Evolutionary conservation across 2,113 vertebrate species (phyloP), one percentile per base, ranked within the genome.

Genomic region (Mungos mungo): DNA sequence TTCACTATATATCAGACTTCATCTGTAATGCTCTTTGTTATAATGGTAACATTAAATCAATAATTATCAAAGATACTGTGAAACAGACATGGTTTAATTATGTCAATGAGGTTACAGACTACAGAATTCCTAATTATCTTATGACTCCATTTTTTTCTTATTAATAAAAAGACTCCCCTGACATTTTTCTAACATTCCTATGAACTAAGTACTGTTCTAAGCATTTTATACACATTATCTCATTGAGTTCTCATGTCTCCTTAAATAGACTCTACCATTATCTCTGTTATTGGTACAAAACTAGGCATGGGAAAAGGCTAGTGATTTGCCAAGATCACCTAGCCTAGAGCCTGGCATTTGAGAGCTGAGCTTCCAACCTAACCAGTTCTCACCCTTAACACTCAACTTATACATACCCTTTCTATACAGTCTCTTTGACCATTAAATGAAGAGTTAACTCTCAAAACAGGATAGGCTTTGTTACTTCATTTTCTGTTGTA

Each of bases 51-150:
- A 54, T 60, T 90, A 74, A 80, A 74, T 71, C 16, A 60, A 7
- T 91, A n/a, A 89, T 66, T 69, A 3, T 65, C 77, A 80, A 93
- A 91, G 57, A 60, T 23, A 0, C 68, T 96, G 1, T 79, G 74
- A 97, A 80, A 63, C 14, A 69, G 25, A 31, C 33, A 63, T 60
- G 29, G 2, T 21, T 90, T 84, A 60, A n/a, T 69, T 86, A 65
- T 52, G 57, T 31, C 82, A 77, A 65, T 47, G 50, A 82, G 10
- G 2, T 50, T 72, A 83, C 1, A 95, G 31, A 35, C 12, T 35
- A 77, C 5, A 88, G n/a, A 77, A 83, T 66, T 86, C 33, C 47
- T 82, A 65, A 71, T 81, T 14, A 74, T 71, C 3, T n/a, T 33
- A n/a, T 38, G 12, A 47, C 52, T 52, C 23, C 29, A 5, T 33